Conservation (phyloP, 2,888 invertebrate species). For the Panzeria rudis region DNA sequence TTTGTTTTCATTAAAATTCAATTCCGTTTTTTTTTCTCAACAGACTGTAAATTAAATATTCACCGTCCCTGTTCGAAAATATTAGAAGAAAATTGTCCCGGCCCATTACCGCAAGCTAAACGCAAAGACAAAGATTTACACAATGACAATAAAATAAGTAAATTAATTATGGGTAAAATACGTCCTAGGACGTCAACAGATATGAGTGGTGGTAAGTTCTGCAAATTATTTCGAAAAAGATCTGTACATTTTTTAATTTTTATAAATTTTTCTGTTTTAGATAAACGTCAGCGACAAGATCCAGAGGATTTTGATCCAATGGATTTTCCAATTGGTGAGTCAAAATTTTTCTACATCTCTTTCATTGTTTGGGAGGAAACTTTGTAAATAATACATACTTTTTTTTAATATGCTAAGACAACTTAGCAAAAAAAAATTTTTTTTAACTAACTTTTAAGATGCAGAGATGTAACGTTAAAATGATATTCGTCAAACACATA, state of each 20-base stretch:
- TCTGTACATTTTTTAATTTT: constrained; percentile 14
- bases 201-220: constrained; percentile 78
- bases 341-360: not conserved
- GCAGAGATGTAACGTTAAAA: no score
- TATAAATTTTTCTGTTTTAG: constrained; percentile 74
- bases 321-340: constrained; percentile 81
- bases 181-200: constrained; percentile 81
- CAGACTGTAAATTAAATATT: constrained; percentile 93
- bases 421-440: no score
- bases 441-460: no score
- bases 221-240: not conserved
- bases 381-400: no score
- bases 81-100: constrained; percentile 92
- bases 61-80: constrained; percentile 92
- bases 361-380: no score
- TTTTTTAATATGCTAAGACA: no score
- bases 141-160: constrained; percentile 88
- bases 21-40: constrained; percentile 23
- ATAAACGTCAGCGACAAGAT: constrained; percentile 82
- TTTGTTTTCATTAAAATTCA: not conserved
- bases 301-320: constrained; percentile 80
- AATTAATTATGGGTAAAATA: constrained; percentile 88
- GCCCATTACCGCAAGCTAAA: constrained; percentile 86
- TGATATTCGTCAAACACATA: no score
- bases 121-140: constrained; percentile 86